Percentiles rank a stretch among this genome's conserved stretches.
Evolutionary conservation across 1,140 invertebrate genomes (phyloP).

Genomic region (Cotesia glomerata): DNA sequence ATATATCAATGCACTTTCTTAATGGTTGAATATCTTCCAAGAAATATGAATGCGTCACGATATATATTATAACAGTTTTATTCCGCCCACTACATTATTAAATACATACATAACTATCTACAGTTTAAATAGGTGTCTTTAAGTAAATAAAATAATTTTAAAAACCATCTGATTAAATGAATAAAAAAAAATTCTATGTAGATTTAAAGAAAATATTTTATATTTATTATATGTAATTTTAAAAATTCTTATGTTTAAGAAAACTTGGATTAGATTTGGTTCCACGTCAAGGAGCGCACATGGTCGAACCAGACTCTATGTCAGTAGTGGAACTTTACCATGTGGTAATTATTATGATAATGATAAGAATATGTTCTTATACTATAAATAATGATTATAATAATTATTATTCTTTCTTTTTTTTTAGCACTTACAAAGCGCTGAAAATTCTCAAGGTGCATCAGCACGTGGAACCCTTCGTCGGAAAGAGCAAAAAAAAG

Average conservation of each 20-base stretch:
- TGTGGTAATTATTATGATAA: conserved; percentile 65
- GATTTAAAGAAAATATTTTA: too few species aligned
- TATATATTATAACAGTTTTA: background rate
- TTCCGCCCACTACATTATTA: too few species aligned
- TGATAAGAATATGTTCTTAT: too few species aligned
- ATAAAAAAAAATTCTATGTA: too few species aligned
- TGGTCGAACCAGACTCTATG: conserved; percentile 86
- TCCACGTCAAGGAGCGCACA: conserved; percentile 82
- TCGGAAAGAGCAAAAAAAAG: conserved; percentile 72
- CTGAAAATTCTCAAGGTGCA: conserved; percentile 77
- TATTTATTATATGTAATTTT: background rate
- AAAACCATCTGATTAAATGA: too few species aligned
- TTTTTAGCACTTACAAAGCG: conserved; percentile 76
- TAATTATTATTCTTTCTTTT: conserved; percentile 10
- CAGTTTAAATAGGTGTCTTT: too few species aligned
- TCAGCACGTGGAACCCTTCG: conserved; percentile 78
- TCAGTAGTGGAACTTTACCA: conserved; percentile 89
- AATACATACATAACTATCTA: too few species aligned
- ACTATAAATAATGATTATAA: background rate
- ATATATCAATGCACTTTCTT: background rate
- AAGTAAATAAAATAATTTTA: too few species aligned
- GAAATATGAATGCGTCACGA: conserved; percentile 36
- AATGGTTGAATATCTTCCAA: background rate
- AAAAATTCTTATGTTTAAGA: conserved; percentile 69
- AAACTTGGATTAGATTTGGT: conserved; percentile 91